Base-by-base conservation (phyloP, 1,140 invertebrate species). In the Centruroides sculpturatus region DNA sequence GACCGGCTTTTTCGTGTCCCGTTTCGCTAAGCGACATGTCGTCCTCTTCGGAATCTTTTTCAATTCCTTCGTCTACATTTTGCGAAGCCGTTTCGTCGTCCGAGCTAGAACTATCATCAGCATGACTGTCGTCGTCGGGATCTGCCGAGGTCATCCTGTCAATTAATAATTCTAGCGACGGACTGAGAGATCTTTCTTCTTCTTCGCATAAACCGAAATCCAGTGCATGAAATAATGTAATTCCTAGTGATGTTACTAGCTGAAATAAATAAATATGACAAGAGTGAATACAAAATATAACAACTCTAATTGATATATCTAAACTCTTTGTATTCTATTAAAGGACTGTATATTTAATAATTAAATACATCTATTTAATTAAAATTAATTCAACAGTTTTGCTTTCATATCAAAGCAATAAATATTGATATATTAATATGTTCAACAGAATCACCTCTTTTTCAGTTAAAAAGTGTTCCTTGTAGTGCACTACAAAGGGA, bases 221-320 rank as follows among this genome's bases (percentile, higher is more conserved):
- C 68, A 95, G 75, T n/a, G 90, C 89, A 63, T 83, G 80, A 75
- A 87, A 95, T 59, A 95, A 82, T 59, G 88, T 80, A 60, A 86
- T 74, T 6, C 89, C 92, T 69, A 95, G 71, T 62, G 85, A 84
- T 61, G 83, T 80, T 61, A 92, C 80, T 66, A 92, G 74, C 87
- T 92, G 78, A 5, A 81, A 80, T 48, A 6, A 41, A 41, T 41
- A 41, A 41, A 41, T 41, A 41, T 41, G 8, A 41, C 3, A 41
- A 4, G 41, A 23, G 23, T 23, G 23, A 23, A 23, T 23, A 23
- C 23, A 23, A 23, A 23, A 23, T 23, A 2, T 23, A 23, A 23
- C 23, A 23, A 23, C 2, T 23, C 23, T 2, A n/a, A n/a, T n/a
- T n/a, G 23, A 2, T 2, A 23, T 23, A 23, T 23, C 23, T 23